phyloP scores from a whole-genome alignment of 2,797 vertebrate genomes.

The Falco berigora region DNA sequence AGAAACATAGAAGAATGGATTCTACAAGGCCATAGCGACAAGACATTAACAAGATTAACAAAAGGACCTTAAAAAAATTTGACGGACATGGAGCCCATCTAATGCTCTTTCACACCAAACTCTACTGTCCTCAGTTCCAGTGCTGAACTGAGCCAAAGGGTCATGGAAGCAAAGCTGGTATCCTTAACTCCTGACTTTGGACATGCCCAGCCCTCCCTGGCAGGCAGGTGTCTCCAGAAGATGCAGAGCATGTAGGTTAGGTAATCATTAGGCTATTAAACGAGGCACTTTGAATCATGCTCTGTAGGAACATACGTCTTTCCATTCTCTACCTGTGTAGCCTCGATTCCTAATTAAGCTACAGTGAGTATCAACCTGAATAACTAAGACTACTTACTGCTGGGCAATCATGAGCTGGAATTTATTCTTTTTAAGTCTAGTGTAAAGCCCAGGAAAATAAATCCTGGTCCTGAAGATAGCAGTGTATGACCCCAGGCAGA shows the following conservation, averaged over 20 bases:
- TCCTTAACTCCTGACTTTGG: background rate
- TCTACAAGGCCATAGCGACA: background rate
- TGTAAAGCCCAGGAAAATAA: background rate
- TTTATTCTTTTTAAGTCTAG: background rate
- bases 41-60: background rate
- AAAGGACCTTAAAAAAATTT: background rate
- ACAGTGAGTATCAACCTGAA: background rate
- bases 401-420: background rate
- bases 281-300: background rate
- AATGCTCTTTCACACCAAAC: background rate
- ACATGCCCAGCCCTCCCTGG: background rate
- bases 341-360: background rate
- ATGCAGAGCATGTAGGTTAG: background rate
- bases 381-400: background rate
- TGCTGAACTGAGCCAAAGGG: background rate
- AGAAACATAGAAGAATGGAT: background rate
- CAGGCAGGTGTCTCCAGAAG: background rate
- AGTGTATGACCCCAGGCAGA: background rate
- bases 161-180: background rate
- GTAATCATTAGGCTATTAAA: background rate
- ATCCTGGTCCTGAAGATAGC: background rate
- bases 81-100: background rate
- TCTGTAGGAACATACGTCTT: background rate
- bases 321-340: background rate
- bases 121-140: background rate